Conservation (phyloP, 2,888 invertebrate species). For the Microctonus aethiopoides region DNA sequence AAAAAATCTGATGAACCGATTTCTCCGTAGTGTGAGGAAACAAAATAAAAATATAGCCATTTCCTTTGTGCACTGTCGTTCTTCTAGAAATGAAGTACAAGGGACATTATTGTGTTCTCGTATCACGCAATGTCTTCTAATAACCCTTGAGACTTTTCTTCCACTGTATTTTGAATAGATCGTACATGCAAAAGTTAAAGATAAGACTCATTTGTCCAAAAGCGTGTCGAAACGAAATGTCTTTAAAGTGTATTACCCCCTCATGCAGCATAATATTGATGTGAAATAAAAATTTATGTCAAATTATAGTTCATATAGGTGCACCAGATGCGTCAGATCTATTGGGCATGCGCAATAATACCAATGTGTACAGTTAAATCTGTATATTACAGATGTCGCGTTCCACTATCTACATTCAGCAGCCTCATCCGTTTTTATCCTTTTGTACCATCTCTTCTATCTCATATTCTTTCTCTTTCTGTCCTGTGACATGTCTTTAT, state of each 20-base stretch:
- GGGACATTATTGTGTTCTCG: constrained; percentile 15
- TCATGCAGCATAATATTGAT: background rate
- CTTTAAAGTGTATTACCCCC: constrained; percentile 7
- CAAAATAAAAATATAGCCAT: constrained; percentile 24
- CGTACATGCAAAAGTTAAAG: constrained; percentile 56
- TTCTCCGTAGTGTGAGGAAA: background rate
- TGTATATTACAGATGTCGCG: constrained; percentile 26
- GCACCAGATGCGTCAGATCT: background rate
- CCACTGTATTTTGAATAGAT: constrained; percentile 46
- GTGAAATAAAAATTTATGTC: background rate
- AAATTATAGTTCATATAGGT: background rate
- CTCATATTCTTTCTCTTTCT: constrained; percentile 19
- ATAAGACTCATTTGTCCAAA: constrained; percentile 48
- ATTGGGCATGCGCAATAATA: constrained; percentile 5
- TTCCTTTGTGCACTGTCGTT: constrained; percentile 30
- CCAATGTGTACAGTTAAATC: constrained; percentile 15
- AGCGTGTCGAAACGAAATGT: constrained; percentile 57
- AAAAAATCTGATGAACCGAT: constrained; percentile 23
- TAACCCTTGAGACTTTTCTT: constrained; percentile 46
- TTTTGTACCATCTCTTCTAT: constrained; percentile 15
- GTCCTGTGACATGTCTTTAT: constrained; percentile 38
- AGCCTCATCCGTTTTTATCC: background rate
- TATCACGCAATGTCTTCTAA: constrained; percentile 57
- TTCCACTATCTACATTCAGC: constrained; percentile 32
- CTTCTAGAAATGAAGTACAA: constrained; percentile 34